These are phyloP conservation scores for Scaptomyza polygonia DNA, from an alignment of 2,888 invertebrate genomes.

Conservation along the genomic window DNA sequence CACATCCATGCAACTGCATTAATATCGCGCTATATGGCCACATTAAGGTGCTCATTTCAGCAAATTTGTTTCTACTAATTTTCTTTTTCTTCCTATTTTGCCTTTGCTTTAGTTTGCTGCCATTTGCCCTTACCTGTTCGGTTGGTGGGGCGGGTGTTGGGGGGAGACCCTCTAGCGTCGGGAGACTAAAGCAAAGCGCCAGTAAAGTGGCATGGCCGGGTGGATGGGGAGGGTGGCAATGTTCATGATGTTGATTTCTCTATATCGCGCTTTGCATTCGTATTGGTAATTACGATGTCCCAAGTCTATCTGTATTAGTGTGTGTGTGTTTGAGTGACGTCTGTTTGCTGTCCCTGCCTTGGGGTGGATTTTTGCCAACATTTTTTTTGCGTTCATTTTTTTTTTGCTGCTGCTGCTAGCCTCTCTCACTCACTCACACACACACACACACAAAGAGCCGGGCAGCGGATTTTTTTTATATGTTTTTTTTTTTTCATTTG, in stretches of 20 bases:
- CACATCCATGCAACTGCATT: constrained; percentile 35
- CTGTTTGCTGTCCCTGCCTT: constrained; percentile 71
- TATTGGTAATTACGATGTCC: constrained; percentile 71
- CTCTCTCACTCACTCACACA: constrained; percentile 34
- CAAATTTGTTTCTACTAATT: constrained; percentile 16
- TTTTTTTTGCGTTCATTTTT: constrained; percentile 51
- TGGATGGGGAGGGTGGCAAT: constrained; percentile 2
- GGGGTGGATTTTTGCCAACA: constrained; percentile 66
- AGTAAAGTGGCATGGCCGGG: constrained; percentile 2
- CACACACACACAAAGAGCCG: constrained; percentile 21
- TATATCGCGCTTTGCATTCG: constrained; percentile 58
- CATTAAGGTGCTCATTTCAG: constrained; percentile 71
- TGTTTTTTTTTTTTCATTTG: constrained; percentile 50
- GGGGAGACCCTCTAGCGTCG: constrained; percentile 16
- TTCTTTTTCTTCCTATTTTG: constrained; percentile 13
- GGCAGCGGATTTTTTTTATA: constrained; percentile 30
- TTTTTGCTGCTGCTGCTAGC: constrained; percentile 32
- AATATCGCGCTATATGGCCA: constrained; percentile 69
- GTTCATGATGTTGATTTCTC: constrained; percentile 62
- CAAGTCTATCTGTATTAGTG: constrained; percentile 18
- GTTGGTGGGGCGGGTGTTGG: constrained; percentile 17
- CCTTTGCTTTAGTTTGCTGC: constrained; percentile 16
- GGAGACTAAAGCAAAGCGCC: constrained; percentile 41
- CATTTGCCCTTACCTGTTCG: constrained; percentile 36
- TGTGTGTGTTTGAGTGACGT: constrained; percentile 56